A percentile compares a stretch with the other conserved stretches of the same genome.
Evolutionary conservation across 2,888 invertebrate species (phyloP).

Genomic region (Pinctada fucata): DNA sequence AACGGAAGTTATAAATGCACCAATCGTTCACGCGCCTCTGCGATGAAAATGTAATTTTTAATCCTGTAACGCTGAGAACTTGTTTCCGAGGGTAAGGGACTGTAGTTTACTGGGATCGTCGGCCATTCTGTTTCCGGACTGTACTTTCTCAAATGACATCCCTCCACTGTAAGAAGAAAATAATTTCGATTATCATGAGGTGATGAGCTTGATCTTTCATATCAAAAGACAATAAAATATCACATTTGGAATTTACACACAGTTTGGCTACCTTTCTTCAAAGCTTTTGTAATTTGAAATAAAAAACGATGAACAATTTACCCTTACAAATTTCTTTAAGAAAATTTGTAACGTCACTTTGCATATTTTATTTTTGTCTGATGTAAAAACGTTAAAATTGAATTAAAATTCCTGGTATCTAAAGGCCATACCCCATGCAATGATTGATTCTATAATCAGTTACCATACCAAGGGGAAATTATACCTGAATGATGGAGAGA

Average conservation of each 20-base stretch:
- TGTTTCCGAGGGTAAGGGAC: constrained; percentile 82
- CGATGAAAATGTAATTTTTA: constrained; percentile 37
- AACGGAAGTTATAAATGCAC: neutral
- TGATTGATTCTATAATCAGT: too few species aligned
- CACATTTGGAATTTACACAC: neutral
- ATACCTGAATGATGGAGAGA: too few species aligned
- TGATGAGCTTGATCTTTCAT: neutral
- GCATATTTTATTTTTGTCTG: too few species aligned
- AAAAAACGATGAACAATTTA: too few species aligned
- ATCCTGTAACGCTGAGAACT: constrained; percentile 81
- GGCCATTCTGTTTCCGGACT: constrained; percentile 51
- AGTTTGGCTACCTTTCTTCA: neutral
- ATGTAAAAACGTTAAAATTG: too few species aligned
- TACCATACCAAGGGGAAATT: too few species aligned
- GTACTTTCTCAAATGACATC: constrained; percentile 53
- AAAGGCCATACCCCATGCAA: too few species aligned
- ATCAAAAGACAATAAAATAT: neutral
- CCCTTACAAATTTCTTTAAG: too few species aligned
- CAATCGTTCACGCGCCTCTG: neutral
- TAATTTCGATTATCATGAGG: constrained; percentile 12
- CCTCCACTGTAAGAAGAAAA: constrained; percentile 45
- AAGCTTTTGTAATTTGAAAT: neutral
- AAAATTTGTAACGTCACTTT: too few species aligned
- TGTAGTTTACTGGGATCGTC: constrained; percentile 76
- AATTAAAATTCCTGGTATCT: too few species aligned